Evolutionary conservation across 2,113 vertebrate species (phyloP).

Genomic region (Prunella fulvescens): DNA sequence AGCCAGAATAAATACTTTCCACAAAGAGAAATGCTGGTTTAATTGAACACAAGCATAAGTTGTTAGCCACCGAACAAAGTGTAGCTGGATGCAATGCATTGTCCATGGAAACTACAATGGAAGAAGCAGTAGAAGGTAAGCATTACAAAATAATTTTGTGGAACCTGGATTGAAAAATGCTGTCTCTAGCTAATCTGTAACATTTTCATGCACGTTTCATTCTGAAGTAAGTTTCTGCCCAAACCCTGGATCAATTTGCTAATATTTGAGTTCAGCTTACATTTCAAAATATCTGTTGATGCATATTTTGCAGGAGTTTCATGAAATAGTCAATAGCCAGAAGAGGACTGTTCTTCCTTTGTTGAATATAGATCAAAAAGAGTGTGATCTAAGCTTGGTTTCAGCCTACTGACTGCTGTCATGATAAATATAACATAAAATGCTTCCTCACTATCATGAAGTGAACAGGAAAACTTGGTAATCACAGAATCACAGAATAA

Average conservation of each 20-base stretch:
- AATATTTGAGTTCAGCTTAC: not conserved
- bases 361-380: not conserved
- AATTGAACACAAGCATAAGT: not conserved
- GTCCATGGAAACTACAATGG: rapidly evolving
- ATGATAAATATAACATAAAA: not conserved
- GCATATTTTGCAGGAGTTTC: not conserved
- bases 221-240: not conserved
- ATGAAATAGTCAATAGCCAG: not conserved
- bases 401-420: not conserved
- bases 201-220: not conserved
- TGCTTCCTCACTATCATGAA: not conserved
- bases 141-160: not conserved
- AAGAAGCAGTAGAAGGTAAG: not conserved
- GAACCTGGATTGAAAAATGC: not conserved
- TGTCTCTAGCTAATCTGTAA: not conserved
- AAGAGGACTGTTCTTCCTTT: not conserved
- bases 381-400: not conserved
- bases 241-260: not conserved
- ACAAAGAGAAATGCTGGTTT: not conserved
- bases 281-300: not conserved
- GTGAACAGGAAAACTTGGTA: not conserved
- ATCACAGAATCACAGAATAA: not conserved
- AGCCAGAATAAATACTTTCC: not conserved
- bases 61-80: not conserved
- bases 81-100: not conserved